Conservation (phyloP, 2,113 vertebrate species). For the Channa argus region DNA sequence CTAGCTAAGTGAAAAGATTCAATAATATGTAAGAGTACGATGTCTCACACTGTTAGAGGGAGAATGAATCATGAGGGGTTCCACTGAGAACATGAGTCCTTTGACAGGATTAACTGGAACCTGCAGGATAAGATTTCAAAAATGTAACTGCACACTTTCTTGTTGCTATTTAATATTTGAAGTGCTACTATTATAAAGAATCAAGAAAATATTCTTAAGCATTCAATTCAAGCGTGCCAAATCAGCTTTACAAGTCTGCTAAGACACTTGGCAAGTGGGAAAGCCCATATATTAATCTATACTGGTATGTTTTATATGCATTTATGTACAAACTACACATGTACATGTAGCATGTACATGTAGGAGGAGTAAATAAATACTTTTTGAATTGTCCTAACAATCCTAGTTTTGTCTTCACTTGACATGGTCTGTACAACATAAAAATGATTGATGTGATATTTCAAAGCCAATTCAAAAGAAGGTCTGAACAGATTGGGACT, state of each 20-base stretch:
- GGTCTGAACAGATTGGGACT: no score
- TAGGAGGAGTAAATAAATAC: no score
- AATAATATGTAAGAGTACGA: constrained; percentile 3
- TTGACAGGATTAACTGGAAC: neutral
- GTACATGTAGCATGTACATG: no score
- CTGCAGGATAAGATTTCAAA: neutral
- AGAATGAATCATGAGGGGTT: constrained; percentile 16
- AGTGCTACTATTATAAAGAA: neutral
- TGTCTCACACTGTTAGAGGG: neutral
- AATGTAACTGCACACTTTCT: constrained; percentile 10
- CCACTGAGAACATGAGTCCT: neutral
- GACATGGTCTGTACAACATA: no score
- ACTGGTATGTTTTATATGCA: neutral
- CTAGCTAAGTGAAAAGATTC: neutral
- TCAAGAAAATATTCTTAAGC: neutral
- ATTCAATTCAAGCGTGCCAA: neutral
- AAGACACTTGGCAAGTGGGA: neutral
- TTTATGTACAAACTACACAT: no score
- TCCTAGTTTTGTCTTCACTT: no score
- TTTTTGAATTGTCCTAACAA: no score
- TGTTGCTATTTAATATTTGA: constrained; percentile 1
- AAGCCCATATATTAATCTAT: neutral
- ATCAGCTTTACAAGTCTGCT: neutral
- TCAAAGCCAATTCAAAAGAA: no score
- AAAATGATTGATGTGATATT: no score